phyloP scores from a whole-genome alignment of 2,888 invertebrate genomes.

The Sepioteuthis lessoniana region DNA sequence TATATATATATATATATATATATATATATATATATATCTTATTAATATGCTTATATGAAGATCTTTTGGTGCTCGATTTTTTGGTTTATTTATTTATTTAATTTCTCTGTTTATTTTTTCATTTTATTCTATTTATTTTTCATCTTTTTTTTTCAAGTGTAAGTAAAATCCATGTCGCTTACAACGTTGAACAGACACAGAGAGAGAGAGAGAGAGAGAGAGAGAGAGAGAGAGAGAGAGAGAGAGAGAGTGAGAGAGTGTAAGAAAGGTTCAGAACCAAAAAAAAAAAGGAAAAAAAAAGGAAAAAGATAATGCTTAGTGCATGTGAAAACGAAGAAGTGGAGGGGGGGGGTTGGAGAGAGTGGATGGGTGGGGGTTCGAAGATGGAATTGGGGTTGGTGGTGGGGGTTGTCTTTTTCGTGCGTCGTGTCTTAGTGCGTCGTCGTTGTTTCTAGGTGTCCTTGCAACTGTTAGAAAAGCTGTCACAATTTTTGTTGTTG shows the following conservation, averaged over 20 bases:
- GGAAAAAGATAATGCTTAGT: neutral
- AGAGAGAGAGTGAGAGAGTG: too few relatives aligned
- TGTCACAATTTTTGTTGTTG: neutral
- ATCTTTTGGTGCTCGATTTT: neutral
- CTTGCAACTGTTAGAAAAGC: neutral
- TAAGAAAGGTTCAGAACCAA: neutral
- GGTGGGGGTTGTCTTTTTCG: too few relatives aligned
- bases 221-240: too few relatives aligned
- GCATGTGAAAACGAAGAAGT: neutral
- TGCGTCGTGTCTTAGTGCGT: neutral
- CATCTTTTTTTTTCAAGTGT: neutral
- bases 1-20: too few relatives aligned
- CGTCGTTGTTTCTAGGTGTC: neutral
- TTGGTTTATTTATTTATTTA: neutral
- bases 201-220: too few relatives aligned
- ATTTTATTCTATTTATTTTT: too few relatives aligned
- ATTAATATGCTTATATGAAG: too few relatives aligned
- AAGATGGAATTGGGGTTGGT: too few relatives aligned
- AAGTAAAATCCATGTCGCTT: neutral
- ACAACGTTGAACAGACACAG: too few relatives aligned
- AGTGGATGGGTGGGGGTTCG: too few relatives aligned
- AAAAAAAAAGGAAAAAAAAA: too few relatives aligned
- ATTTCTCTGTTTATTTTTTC: neutral
- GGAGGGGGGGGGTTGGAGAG: too few relatives aligned
- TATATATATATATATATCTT: neutral